phyloP scores from a whole-genome alignment of 2,113 vertebrate genomes.

The Microtus pennsylvanicus region DNA sequence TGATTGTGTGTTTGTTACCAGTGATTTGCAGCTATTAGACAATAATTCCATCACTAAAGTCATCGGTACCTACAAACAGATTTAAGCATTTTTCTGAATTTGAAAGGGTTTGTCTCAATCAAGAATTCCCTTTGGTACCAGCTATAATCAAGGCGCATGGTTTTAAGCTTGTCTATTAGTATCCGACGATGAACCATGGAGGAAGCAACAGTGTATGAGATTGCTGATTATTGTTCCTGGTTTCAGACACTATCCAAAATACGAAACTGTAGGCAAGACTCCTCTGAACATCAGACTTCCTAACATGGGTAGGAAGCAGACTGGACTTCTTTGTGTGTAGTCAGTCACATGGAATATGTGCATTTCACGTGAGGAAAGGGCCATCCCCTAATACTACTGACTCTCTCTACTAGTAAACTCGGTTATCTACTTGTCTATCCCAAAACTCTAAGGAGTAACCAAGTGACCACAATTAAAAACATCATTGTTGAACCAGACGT shows the following conservation, averaged over 20 bases:
- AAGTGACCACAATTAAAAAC: neutral
- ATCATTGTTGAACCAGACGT: neutral
- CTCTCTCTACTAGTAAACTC: neutral
- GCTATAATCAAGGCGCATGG: constrained; percentile 57
- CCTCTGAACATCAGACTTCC: neutral
- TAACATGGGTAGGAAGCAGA: neutral
- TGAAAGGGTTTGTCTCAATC: constrained; percentile 52
- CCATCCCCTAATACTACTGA: neutral
- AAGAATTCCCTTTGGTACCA: constrained; percentile 46
- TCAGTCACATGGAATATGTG: neutral
- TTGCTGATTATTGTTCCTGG: constrained; percentile 26
- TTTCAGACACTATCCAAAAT: constrained; percentile 43
- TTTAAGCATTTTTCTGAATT: constrained; percentile 44
- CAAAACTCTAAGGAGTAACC: constrained; percentile 20
- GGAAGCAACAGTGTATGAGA: constrained; percentile 37
- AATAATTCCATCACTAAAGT: neutral
- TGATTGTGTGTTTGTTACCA: neutral
- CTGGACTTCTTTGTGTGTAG: neutral
- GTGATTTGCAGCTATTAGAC: neutral
- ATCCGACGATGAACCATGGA: constrained; percentile 44
- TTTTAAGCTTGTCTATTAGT: constrained; percentile 53
- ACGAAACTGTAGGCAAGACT: neutral
- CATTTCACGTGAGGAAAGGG: neutral
- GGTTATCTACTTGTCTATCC: neutral
- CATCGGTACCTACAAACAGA: neutral